A percentile compares a stretch with the other conserved stretches of the same genome.
Evolutionary conservation across 2,797 vertebrate species (phyloP).

Genomic region (Rhinichthys osculus): DNA sequence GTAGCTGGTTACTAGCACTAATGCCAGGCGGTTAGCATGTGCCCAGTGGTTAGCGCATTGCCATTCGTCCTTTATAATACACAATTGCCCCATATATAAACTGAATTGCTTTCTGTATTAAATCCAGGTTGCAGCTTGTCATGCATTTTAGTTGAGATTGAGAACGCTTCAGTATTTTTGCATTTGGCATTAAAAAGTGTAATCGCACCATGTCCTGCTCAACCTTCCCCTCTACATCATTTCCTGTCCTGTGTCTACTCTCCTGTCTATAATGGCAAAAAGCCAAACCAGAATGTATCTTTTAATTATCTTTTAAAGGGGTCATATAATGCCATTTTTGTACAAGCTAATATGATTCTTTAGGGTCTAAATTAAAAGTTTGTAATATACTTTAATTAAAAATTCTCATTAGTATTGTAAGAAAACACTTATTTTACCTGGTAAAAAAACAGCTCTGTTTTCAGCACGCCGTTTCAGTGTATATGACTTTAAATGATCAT

Average conservation of each 20-base stretch:
- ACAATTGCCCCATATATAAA: not conserved
- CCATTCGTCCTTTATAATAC: not conserved
- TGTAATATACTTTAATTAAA: too few relatives aligned
- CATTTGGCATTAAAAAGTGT: not conserved
- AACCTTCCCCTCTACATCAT: not conserved
- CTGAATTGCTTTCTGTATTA: not conserved
- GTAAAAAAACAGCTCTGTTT: too few relatives aligned
- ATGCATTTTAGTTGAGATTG: not conserved
- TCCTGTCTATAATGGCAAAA: constrained; percentile 1
- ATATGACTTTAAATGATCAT: too few relatives aligned
- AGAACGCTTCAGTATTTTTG: not conserved
- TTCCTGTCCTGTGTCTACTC: not conserved
- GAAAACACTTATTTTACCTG: too few relatives aligned
- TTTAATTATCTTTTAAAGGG: not conserved
- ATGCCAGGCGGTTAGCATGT: not conserved
- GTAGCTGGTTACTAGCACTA: not conserved
- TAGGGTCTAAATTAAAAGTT: too few relatives aligned
- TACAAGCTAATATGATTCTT: too few relatives aligned
- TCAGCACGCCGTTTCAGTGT: too few relatives aligned
- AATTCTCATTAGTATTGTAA: too few relatives aligned
- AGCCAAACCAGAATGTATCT: not conserved
- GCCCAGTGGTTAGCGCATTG: not conserved
- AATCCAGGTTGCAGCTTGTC: not conserved
- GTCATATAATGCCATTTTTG: too few relatives aligned
- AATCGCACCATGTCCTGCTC: not conserved